phyloP scores from a whole-genome alignment of 2,888 invertebrate species.

The Cephalotes varians region DNA sequence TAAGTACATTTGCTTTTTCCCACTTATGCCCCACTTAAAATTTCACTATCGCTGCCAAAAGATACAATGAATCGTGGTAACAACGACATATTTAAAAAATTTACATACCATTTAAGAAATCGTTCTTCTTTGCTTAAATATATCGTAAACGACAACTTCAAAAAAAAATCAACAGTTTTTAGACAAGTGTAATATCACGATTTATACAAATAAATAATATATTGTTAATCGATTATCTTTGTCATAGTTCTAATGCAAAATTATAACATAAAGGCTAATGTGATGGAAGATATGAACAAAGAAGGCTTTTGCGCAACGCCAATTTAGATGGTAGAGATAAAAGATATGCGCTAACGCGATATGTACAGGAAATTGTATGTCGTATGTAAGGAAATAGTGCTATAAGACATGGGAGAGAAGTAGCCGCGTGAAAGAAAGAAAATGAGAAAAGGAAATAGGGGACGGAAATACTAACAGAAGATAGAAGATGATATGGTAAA shows the following conservation, averaged over 20 bases:
- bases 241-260: neutral
- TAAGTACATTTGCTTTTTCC: constrained; percentile 23
- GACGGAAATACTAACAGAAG: constrained; percentile 15
- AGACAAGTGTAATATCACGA: neutral
- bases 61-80: neutral
- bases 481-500: constrained; percentile 33
- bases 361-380: constrained; percentile 28
- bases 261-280: neutral
- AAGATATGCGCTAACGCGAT: neutral
- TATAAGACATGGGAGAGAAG: constrained; percentile 11
- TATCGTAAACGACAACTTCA: too few relatives aligned
- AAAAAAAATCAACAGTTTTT: neutral
- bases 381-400: constrained; percentile 35
- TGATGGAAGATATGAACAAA: neutral
- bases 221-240: constrained; percentile 10
- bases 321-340: constrained; percentile 15
- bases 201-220: neutral
- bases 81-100: neutral
- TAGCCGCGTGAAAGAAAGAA: constrained; percentile 14
- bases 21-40: neutral
- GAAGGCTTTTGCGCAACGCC: neutral
- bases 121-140: neutral
- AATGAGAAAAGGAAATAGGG: neutral
- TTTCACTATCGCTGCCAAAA: constrained; percentile 13
- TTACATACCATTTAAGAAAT: too few relatives aligned